A percentile compares a stretch with the other conserved stretches of the same genome.
Conservation (phyloP, 2,888 invertebrate genomes). For the Acheta domesticus region DNA sequence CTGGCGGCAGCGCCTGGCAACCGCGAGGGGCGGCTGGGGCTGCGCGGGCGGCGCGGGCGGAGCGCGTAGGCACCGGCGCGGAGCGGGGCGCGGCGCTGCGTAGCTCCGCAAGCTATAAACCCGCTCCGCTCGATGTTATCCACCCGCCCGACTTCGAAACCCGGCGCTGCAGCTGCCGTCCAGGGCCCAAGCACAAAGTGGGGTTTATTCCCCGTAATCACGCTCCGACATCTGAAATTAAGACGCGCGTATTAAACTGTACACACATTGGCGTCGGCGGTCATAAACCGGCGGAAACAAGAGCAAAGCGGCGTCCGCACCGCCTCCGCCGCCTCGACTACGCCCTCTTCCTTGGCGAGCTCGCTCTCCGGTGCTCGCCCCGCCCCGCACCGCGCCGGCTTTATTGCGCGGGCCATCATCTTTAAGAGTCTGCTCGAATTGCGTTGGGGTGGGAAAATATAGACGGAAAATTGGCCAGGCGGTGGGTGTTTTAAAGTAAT, state of each 20-base stretch:
- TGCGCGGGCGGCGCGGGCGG: not conserved
- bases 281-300: not conserved
- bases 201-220: conserved; percentile 18
- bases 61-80: not conserved
- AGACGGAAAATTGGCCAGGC: too few relatives aligned
- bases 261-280: not conserved
- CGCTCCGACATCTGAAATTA: not conserved
- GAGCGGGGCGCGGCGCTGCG: conserved; percentile 1
- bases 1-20: too few relatives aligned
- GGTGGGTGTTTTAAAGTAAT: too few relatives aligned
- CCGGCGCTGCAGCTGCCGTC: not conserved
- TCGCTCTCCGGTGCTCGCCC: not conserved
- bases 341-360: not conserved
- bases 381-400: not conserved
- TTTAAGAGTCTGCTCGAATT: too few relatives aligned
- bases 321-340: not conserved
- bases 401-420: too few relatives aligned
- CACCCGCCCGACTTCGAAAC: not conserved
- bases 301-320: not conserved
- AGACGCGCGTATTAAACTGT: conserved; percentile 18
- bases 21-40: not conserved
- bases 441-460: too few relatives aligned
- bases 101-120: not conserved
- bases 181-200: not conserved
- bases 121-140: not conserved